Base-by-base conservation (phyloP, 2,888 invertebrate genomes). In the Andrena fulva region DNA sequence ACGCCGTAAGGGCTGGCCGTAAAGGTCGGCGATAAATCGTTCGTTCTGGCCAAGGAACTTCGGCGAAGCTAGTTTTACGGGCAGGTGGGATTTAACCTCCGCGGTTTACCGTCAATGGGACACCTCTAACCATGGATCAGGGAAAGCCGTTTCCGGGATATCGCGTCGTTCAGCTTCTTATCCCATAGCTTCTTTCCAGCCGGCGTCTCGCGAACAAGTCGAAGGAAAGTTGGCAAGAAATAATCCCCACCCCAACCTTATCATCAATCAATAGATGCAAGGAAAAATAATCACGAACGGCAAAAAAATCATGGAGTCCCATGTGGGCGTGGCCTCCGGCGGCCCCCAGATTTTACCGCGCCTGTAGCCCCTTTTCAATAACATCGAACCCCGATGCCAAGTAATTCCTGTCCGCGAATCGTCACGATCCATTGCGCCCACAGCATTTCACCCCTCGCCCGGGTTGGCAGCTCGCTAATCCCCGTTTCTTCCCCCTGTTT, bases 11-110 rank as follows among this genome's bases (percentile, higher is more conserved):
- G 85, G 76, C 48, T 59, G 69, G 72, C 64, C 80, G 75, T 85
- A 82, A 88, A 86, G 86, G 82, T 75, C 78, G 85, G 62, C 85
- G 84, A 87, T 87, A 88, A 86, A 87, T 87, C 85, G 80, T 74
- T 69, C 72, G 72, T 0, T 27, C 35, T 31, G 69, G 69, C 66
- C 72, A 69, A 84, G 75, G 71, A 86, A 85, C 69, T 86, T 85
- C 69, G 82, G 75, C 62, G 73, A 80, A 82, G 85, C 85, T 85
- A 80, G 86, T 85, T 88, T 87, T 87, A 88, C 77, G 85, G 69
- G 66, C 76, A 68, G 75, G 56, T 64, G n/a, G 80, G 82, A 85
- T 85, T 86, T 82, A 86, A 86, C 74, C 35, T 84, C 64, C 74
- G 42, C 76, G 73, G 75, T 85, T 80, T 76, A 75, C 72, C 72